phyloP scores from a whole-genome alignment of 2,113 vertebrate species.

The Eclectus roratus region DNA sequence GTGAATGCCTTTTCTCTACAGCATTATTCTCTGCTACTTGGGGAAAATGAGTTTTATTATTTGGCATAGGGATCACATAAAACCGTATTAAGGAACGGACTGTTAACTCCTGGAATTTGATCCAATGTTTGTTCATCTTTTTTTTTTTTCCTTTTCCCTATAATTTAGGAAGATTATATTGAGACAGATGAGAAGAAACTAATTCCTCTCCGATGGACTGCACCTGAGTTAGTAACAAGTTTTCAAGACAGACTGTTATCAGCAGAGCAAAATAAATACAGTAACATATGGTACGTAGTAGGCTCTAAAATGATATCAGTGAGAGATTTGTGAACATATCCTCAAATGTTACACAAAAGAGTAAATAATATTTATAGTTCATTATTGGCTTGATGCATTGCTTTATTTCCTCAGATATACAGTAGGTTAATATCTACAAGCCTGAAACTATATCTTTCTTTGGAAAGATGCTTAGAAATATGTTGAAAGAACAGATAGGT shows the following conservation, averaged over 20 bases:
- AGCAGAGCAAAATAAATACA: slow-evolving; percentile 89
- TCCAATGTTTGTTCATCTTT: not conserved
- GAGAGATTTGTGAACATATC: not conserved
- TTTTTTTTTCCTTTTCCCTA: not conserved
- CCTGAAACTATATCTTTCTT: not conserved
- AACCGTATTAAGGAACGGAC: not conserved
- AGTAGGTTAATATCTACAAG: not conserved
- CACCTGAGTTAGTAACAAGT: slow-evolving; percentile 92
- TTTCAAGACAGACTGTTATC: slow-evolving; percentile 90
- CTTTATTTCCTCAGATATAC: not conserved
- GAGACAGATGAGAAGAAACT: slow-evolving; percentile 89
- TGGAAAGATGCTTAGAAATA: not conserved
- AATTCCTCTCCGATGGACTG: slow-evolving; percentile 92
- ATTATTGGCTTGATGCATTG: not conserved
- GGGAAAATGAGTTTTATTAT: not conserved
- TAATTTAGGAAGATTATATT: slow-evolving; percentile 92
- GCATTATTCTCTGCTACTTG: not conserved
- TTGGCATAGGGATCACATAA: not conserved
- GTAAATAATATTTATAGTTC: not conserved
- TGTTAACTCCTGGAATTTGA: not conserved
- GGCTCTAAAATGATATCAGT: not conserved
- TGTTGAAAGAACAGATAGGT: not conserved
- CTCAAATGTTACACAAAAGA: not conserved
- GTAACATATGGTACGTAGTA: slow-evolving; percentile 92
- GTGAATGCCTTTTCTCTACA: not conserved